Conservation (phyloP, 1,140 invertebrate species). For the Brachionus rotundiformis region DNA sequence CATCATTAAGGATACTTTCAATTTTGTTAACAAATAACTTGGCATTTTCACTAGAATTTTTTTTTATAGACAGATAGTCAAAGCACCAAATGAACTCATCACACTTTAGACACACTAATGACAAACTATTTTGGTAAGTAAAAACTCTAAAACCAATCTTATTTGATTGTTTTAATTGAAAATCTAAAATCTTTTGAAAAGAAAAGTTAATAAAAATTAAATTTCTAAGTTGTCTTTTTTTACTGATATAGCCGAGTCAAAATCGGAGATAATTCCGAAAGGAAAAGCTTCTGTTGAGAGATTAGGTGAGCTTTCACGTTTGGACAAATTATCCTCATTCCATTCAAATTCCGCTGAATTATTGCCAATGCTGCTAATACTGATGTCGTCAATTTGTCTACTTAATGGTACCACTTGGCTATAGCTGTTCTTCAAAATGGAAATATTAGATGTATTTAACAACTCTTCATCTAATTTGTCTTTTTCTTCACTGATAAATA, state of each 20-base stretch:
- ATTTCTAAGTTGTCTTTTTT: not conserved
- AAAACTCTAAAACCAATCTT: slow-evolving; percentile 10
- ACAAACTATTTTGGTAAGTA: not conserved
- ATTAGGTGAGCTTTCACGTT: not conserved
- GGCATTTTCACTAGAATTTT: not conserved
- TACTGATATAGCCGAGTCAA: slow-evolving; percentile 31
- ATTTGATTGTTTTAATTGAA: not conserved
- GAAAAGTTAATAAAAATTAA: not conserved
- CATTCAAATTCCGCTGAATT: not conserved
- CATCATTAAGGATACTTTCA: not conserved
- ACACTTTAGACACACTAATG: not conserved
- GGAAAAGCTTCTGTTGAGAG: not conserved
- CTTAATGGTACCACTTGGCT: not conserved
- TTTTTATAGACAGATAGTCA: slow-evolving; percentile 5
- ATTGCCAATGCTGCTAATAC: not conserved
- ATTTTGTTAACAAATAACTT: not conserved
- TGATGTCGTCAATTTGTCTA: not conserved
- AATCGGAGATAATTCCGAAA: not conserved
- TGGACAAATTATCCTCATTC: not conserved
- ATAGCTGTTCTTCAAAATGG: slow-evolving; percentile 23
- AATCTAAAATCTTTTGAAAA: slow-evolving; percentile 1
- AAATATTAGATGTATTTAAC: slow-evolving; percentile 16
- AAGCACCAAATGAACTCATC: slow-evolving; percentile 32
- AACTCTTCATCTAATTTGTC: not conserved
- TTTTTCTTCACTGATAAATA: not conserved